These are phyloP conservation scores for Tetrax tetrax DNA, from an alignment of 2,113 vertebrate species.

Conservation along the genomic window DNA sequence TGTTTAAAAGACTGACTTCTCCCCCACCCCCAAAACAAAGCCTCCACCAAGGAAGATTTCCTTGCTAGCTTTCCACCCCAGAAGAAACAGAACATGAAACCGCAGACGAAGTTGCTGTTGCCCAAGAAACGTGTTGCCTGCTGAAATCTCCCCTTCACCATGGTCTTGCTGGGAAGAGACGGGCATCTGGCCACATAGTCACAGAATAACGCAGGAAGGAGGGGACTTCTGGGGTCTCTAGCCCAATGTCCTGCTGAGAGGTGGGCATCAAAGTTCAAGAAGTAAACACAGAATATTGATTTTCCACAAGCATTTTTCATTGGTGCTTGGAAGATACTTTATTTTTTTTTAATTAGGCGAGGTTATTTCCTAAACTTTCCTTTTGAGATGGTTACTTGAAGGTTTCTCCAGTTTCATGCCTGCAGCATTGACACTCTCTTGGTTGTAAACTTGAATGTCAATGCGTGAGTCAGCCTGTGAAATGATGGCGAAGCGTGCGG, in stretches of 20 bases:
- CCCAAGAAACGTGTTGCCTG: background rate
- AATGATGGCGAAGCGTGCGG: fast-evolving
- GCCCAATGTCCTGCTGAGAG: fast-evolving
- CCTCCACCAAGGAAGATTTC: background rate
- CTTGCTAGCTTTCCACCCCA: background rate
- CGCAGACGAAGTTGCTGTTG: background rate
- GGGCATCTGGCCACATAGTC: fast-evolving
- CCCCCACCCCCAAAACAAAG: too few relatives aligned
- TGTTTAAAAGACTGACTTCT: background rate
- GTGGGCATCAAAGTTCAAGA: fast-evolving
- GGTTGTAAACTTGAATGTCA: background rate
- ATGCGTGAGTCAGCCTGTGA: background rate
- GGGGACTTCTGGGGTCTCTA: background rate
- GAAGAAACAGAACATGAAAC: background rate
- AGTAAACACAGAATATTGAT: background rate
- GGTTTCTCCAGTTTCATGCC: background rate
- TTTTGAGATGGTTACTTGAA: background rate
- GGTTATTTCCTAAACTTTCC: background rate
- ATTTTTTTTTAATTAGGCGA: background rate
- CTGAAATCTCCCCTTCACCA: fast-evolving
- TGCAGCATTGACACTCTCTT: background rate
- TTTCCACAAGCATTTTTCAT: background rate
- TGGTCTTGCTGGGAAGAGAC: background rate
- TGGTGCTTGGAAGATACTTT: background rate
- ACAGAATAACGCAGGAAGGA: fast-evolving